Evolutionary conservation across 2,797 vertebrate genomes (phyloP).

Genomic region (Siniperca scherzeri): DNA sequence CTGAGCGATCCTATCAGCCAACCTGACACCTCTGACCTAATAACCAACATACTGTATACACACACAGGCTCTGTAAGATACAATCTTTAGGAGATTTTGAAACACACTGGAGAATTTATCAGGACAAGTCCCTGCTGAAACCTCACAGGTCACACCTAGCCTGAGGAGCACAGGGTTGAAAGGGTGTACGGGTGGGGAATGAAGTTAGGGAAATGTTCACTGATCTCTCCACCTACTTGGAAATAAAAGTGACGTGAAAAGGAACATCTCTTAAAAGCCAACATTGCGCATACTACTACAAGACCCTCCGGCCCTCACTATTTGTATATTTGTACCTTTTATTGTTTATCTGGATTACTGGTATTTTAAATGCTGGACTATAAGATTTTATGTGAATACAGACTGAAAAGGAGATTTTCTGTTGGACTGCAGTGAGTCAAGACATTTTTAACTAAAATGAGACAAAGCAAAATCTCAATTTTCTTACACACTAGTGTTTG

Average conservation of each 20-base stretch:
- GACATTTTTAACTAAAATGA: too few species aligned
- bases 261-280: not conserved
- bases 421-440: slow-evolving; percentile 27
- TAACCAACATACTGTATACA: slow-evolving; percentile 6
- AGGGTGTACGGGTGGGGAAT: slow-evolving; percentile 11
- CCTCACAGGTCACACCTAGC: slow-evolving; percentile 22
- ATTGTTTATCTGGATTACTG: not conserved
- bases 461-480: too few species aligned
- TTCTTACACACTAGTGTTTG: too few species aligned
- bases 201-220: not conserved
- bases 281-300: not conserved
- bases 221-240: slow-evolving; percentile 26
- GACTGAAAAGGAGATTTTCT: not conserved
- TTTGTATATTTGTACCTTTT: not conserved
- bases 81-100: slow-evolving; percentile 26
- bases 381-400: not conserved
- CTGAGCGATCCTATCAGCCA: slow-evolving; percentile 38
- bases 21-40: slow-evolving; percentile 62
- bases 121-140: slow-evolving; percentile 1
- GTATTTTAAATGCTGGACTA: not conserved
- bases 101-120: slow-evolving; percentile 42
- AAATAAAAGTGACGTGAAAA: slow-evolving; percentile 31
- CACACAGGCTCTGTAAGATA: slow-evolving; percentile 31
- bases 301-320: not conserved
- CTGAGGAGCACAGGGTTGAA: not conserved